A percentile compares a stretch with the other conserved stretches of the same genome.
phyloP scores from a whole-genome alignment of 2,888 invertebrate species.

The Patella pellucida region DNA sequence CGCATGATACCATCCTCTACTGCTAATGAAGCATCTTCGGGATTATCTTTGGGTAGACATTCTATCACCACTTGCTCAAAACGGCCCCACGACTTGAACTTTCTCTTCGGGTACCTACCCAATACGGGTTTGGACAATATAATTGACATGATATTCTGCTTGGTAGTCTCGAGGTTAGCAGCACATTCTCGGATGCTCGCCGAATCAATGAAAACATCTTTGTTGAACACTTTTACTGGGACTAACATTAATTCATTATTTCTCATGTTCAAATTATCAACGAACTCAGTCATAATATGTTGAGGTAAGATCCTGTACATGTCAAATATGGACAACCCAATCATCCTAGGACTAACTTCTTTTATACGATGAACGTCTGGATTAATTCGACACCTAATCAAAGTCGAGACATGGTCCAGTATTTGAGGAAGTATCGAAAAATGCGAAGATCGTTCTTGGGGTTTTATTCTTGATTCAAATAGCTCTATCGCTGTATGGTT shows the following conservation, averaged over 20 bases:
- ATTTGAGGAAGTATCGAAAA: neutral
- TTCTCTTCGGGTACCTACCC: constrained; percentile 13
- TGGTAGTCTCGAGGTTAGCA: neutral
- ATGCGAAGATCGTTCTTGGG: neutral
- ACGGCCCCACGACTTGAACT: neutral
- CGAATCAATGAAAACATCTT: constrained; percentile 14
- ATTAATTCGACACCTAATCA: too few relatives aligned
- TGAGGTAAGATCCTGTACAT: neutral
- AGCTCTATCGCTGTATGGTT: neutral
- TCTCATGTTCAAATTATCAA: neutral
- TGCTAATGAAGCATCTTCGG: neutral
- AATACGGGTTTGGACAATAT: constrained; percentile 18
- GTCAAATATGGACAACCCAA: neutral
- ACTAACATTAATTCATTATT: neutral
- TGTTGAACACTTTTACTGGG: constrained; percentile 9
- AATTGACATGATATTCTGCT: constrained; percentile 4
- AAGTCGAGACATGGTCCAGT: neutral
- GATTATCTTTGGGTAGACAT: neutral
- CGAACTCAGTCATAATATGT: neutral
- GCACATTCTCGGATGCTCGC: neutral
- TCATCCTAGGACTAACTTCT: neutral
- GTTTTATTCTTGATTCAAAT: neutral
- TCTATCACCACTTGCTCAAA: neutral
- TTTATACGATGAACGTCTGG: too few relatives aligned
- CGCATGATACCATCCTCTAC: neutral